Evolutionary conservation across 2,888 invertebrate species (phyloP), one percentile per base, ranked within the genome.

Genomic region (Tipula confusa): DNA sequence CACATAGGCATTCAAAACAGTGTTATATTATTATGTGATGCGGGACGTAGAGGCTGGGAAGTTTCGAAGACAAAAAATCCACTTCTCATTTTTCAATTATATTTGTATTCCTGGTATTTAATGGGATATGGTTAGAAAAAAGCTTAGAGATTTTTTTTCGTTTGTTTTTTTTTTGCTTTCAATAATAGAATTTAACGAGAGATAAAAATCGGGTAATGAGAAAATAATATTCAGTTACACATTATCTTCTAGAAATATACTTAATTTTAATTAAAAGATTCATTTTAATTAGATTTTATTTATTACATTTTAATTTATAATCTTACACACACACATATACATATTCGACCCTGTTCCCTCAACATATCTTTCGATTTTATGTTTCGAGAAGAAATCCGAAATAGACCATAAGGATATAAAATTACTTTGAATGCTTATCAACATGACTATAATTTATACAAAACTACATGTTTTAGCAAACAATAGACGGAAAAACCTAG

Each of bases 231-330:
- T 43, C 43, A 43, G 7, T 43, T 43, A 15, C 43, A n/a, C 43
- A 43, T n/a, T 43, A 15, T 43, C 43, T 43, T n/a, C 5, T 18
- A 43, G n/a, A 43, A n/a, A n/a, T 6, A n/a, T 43, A 15, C n/a
- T 43, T 43, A 43, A 15, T 64, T 64, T 64, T 64, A 24, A 64
- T 64, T 64, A 64, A 64, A 64, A 24, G 24, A 64, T 64, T 24
- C 64, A 64, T 64, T 64, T 64, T 64, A 64, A 64, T 64, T 64
- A 64, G 64, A 64, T 64, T 48, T 48, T 48, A 24, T 64, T 64
- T 64, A 24, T 18, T 64, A 24, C 9, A 64, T 64, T 64, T 64
- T 64, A 64, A 64, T 64, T 64, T 64, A 64, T 64, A 64, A 64
- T 64, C 64, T 64, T 43, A n/a, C 2, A 7, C 24, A 0, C 24